These are phyloP conservation scores for Holothuria leucospilota DNA, from an alignment of 53 echinoderm and acorn worm genomes.

Conservation along the genomic window DNA sequence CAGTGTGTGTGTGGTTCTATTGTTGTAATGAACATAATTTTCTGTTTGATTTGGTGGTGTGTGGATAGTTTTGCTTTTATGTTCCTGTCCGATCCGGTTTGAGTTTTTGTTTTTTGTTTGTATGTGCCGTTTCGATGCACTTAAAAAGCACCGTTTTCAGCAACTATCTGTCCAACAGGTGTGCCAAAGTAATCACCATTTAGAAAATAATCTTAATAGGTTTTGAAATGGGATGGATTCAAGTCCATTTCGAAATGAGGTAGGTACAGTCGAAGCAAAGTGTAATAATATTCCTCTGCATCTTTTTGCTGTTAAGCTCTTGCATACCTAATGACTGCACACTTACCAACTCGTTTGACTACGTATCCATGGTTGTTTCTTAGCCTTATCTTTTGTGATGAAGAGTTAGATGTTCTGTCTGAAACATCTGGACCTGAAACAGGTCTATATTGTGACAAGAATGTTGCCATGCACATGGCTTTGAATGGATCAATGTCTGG, in stretches of 20 bases:
- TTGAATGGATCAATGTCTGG: background rate
- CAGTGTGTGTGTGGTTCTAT: too few species aligned
- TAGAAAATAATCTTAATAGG: slow-evolving; percentile 8
- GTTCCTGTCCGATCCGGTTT: too few species aligned
- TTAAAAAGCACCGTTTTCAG: too few species aligned
- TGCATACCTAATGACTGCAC: slow-evolving; percentile 15
- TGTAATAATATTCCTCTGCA: slow-evolving; percentile 24
- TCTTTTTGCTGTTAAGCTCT: slow-evolving; percentile 11
- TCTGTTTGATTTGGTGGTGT: too few species aligned
- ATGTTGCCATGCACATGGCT: slow-evolving; percentile 13
- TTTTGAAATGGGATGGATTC: background rate
- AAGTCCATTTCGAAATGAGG: slow-evolving; percentile 31
- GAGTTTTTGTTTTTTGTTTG: too few species aligned
- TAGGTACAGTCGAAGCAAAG: slow-evolving; percentile 43
- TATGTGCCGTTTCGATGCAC: too few species aligned
- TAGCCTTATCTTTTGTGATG: background rate
- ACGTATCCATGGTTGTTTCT: background rate
- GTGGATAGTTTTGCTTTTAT: too few species aligned
- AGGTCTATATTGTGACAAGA: background rate
- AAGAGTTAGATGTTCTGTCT: background rate
- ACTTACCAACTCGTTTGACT: background rate
- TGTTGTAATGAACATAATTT: too few species aligned
- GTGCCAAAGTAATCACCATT: background rate
- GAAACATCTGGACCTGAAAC: background rate
- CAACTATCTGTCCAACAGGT: background rate